Base-by-base conservation (phyloP, 2,113 vertebrate species). In the Chlamydotis undulata region DNA sequence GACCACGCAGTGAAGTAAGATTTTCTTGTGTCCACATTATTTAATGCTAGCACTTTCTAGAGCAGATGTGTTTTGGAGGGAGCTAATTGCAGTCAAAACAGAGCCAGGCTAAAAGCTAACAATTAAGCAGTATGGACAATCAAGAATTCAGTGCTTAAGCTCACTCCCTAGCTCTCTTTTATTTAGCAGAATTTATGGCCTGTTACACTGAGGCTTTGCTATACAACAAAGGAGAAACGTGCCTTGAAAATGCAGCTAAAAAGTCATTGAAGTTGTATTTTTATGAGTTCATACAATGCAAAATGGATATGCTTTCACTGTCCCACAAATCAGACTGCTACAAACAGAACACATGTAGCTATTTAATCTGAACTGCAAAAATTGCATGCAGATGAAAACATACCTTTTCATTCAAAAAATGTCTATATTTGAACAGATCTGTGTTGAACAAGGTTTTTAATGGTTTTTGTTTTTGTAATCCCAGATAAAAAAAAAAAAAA, bases 81-180 rank as follows among this genome's bases (percentile, higher is more conserved):
- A 93, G 41, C 75, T 94, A 96, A 96, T 93, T 94, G 94, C 75
- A 94, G 83, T 83, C 94, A 94, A 97, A 97, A 93, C 64, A 96
- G 71, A 96, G 78, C 41, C 83, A 80, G 59, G 70, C 94, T 96
- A 88, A 92, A 95, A 95, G 83, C 94, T 96, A 93, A 94, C 94
- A 95, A 94, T 92, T 96, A 93, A 92, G 83, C 83, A 80, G 86
- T 77, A 79, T 28, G 86, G 92, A 95, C 92, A 88, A 95, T 77
- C 85, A 94, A 90, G 67, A 59, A 95, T 94, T 90, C 92, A 90
- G 76, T 23, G 75, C 83, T 93, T 93, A 95, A 93, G 41, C 75
- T 93, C 82, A 80, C 83, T 94, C 86, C 63, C 86, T 80, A 74
- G 92, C 81, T 91, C 84, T 95, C 92, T 93, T 94, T 93, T 94